phyloP scores from a whole-genome alignment of 2,888 invertebrate genomes.

The Mylabris sibirica region DNA sequence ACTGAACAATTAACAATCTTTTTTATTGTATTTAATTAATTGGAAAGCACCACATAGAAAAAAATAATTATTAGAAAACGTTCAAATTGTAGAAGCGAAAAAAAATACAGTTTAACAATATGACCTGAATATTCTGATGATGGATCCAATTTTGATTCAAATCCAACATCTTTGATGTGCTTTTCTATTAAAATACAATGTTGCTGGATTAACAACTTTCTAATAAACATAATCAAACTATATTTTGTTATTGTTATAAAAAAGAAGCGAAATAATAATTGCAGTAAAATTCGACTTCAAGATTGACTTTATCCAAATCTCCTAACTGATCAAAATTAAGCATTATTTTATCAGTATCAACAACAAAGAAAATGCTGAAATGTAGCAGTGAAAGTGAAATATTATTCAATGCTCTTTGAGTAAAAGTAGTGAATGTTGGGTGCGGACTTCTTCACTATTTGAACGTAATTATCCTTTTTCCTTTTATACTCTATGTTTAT shows the following conservation, averaged over 20 bases:
- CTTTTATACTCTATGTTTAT: constrained; percentile 27
- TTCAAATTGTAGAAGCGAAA: neutral
- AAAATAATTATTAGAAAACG: neutral
- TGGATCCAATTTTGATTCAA: neutral
- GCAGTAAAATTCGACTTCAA: neutral
- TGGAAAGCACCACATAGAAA: neutral
- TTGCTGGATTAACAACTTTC: neutral
- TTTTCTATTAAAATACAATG: neutral
- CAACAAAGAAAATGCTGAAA: constrained; percentile 25
- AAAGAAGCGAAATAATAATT: neutral
- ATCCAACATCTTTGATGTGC: neutral
- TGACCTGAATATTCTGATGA: neutral
- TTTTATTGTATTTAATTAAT: neutral
- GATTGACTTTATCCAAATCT: neutral
- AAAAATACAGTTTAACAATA: neutral
- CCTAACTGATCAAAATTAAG: neutral
- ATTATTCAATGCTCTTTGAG: constrained; percentile 31
- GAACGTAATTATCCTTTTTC: constrained; percentile 35
- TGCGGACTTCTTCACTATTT: constrained; percentile 31
- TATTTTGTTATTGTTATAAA: neutral
- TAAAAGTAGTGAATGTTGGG: constrained; percentile 39
- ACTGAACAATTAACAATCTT: neutral
- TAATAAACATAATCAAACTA: neutral
- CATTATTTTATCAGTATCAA: neutral
- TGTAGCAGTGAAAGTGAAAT: constrained; percentile 34